These are phyloP conservation scores for Erebia palarica DNA, from an alignment of 2,888 invertebrate genomes.

Conservation along the genomic window DNA sequence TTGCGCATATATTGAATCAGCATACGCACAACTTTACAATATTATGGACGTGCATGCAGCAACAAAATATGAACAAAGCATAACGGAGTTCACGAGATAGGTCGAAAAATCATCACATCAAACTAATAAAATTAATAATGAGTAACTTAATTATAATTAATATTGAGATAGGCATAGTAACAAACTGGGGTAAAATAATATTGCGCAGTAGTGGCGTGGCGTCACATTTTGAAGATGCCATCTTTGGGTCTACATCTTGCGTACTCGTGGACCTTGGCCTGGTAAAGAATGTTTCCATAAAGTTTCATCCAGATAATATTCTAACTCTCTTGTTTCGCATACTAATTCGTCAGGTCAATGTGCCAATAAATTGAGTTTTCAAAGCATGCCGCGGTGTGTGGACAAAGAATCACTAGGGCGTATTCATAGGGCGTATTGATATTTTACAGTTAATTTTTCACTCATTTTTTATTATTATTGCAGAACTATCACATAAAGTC, in stretches of 20 bases:
- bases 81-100: background rate
- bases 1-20: too few relatives aligned
- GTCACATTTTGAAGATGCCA: conserved; percentile 9
- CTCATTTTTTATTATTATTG: conserved; percentile 3
- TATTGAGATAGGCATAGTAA: background rate
- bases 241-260: conserved; percentile 11
- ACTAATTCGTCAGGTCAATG: background rate
- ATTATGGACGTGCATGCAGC: background rate
- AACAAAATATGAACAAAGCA: background rate
- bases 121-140: background rate
- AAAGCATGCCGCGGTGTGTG: too few relatives aligned
- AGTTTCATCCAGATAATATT: conserved; percentile 5
- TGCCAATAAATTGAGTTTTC: too few relatives aligned
- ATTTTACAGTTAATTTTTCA: background rate
- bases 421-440: background rate
- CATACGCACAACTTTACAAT: background rate
- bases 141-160: background rate
- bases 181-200: conserved; percentile 1
- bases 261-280: conserved; percentile 7
- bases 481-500: conserved; percentile 9
- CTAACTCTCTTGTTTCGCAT: background rate
- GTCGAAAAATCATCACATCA: background rate
- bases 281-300: conserved; percentile 6
- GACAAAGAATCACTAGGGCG: too few relatives aligned
- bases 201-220: background rate